Evolutionary conservation across 35 echinoderm and acorn worm species (phyloP), one percentile per base, ranked within the genome.

Genomic region (Eucidaris tribuloides): DNA sequence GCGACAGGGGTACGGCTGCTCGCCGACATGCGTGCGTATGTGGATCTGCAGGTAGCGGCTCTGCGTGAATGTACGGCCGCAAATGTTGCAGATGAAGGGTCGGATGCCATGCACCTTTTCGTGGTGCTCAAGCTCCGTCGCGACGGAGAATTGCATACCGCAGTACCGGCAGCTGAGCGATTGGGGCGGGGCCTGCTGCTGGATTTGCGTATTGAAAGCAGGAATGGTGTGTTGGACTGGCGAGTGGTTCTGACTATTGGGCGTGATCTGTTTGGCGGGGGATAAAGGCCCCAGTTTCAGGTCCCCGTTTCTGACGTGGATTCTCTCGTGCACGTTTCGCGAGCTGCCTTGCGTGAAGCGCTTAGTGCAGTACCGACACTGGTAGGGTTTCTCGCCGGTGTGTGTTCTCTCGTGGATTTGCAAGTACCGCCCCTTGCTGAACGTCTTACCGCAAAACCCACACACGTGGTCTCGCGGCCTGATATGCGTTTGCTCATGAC

Each of bases 31-130:
- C 45, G 84, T 92, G 31, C 85, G 68, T 11, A 87, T 78, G 35
- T 92, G 90, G n/a, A 78, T 81, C 50, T 78, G 31, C 45, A 86
- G 65, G 45, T 86, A 80, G 46, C 90, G 76, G 54, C 78, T 86
- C 84, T 92, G 90, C 4, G 77, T 87, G 65, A 92, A 92, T 20
- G 71, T 68, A 37, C 86, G 86, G 19, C 90, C 84, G 42, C 90
- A 92, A 30, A 86, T 77, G 29, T 86, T 64, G 58, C 90, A 92
- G n/a, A 59, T 81, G 50, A 87, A 92, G 11, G 90, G 90, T 31
- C 83, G 40, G 4, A 92, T 76, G 19, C 90, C 90, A 44, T 92
- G 90, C 43, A 77, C 78, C 34, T 87, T 85, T 45, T 87, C 63
- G 27, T 92, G 90, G 24, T 77, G 86, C 7, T 52, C 62, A 48